phyloP scores from a whole-genome alignment of 2,113 vertebrate species.

The Syngnathus floridae region DNA sequence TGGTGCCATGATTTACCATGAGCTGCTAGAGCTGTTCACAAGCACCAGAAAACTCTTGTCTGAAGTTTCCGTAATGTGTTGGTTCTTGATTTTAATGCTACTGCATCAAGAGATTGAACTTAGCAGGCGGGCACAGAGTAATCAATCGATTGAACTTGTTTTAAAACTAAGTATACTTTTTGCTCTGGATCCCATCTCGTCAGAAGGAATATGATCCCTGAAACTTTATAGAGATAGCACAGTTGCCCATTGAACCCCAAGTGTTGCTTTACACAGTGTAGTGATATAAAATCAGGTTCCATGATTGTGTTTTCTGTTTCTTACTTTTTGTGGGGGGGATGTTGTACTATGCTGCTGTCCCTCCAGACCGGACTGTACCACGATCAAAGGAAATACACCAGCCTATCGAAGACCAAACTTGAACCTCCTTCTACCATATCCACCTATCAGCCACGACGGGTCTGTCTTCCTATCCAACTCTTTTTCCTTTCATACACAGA shows the following conservation, averaged over 20 bases:
- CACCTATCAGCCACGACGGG: constrained; percentile 65
- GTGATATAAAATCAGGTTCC: constrained; percentile 3
- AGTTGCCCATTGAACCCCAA: neutral
- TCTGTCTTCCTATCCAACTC: constrained; percentile 40
- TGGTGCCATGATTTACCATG: neutral
- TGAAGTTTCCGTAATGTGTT: neutral
- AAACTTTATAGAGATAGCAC: neutral
- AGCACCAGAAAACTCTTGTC: neutral
- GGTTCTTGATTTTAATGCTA: neutral
- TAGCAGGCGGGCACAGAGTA: neutral
- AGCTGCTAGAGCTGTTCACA: neutral
- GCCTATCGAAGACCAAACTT: constrained; percentile 81
- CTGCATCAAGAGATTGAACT: neutral
- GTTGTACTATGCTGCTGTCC: constrained; percentile 31
- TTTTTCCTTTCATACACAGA: constrained; percentile 4
- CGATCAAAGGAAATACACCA: constrained; percentile 90
- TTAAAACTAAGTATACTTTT: neutral
- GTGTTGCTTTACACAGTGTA: neutral
- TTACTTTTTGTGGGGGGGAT: constrained; percentile 22
- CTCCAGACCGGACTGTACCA: constrained; percentile 86
- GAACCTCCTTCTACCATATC: constrained; percentile 46
- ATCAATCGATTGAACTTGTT: neutral
- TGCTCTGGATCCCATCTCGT: neutral
- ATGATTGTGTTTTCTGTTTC: constrained; percentile 6
- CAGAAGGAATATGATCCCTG: neutral